Base-by-base conservation (phyloP, 1,140 invertebrate genomes). In the Heliconius hermathena region DNA sequence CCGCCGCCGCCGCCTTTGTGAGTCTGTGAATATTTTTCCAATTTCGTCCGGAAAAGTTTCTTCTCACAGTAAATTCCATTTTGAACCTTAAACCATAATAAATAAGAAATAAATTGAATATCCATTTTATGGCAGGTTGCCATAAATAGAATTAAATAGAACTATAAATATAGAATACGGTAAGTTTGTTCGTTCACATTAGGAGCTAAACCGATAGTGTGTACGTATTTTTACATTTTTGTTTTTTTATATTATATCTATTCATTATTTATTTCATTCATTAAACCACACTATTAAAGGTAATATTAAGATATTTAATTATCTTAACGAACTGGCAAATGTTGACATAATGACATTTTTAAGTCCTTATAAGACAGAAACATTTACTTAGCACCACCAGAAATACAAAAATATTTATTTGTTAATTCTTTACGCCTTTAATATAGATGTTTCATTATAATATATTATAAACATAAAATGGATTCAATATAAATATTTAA, bases 1-100 rank as follows among this genome's bases (percentile, higher is more conserved):
- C 87, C 87, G 81, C 84, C 85, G 86, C 84, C 84, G 86, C 75
- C 85, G 85, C 87, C 84, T 87, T 90, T 90, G 88, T 91, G 86
- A 88, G 89, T 88, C 88, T 83, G 85, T 79, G 85, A 88, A 92
- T 91, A 92, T 92, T 92, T 92, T 92, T 91, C 89, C 90, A 92
- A 92, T 92, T 91, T 92, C 85, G 84, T 82, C 81, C 86, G 87
- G 87, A 89, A 90, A 91, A 89, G 84, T 88, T 82, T 74, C 81
- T 78, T 83, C 71, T 70, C 38, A 52, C 54, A 49, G 22, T 26
- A 26, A 73, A 77, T 81, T 72, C 71, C 71, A 78, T 78, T 78
- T 78, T 60, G 29, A 57, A 76, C 76, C 46, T 54, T 57, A 66
- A 66, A 29, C 13, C 1, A 66, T 2, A 66, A 29, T 29, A 66